Percentiles rank a stretch among this genome's conserved stretches.
Conservation (phyloP, 2,797 vertebrate species). For the Chloroceryle amazona region DNA sequence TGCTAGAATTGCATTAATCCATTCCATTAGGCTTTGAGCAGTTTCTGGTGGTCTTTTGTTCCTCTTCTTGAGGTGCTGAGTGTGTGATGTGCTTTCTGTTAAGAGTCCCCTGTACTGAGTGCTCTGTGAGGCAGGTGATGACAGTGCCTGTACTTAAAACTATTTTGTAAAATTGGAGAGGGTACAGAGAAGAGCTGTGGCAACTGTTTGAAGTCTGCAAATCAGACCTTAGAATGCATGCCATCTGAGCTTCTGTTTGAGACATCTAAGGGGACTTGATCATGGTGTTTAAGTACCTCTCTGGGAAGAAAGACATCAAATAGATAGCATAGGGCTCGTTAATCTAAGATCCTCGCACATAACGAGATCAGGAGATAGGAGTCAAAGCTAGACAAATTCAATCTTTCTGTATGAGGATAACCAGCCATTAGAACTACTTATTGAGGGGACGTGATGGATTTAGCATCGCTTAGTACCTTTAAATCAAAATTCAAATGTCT, state of each 20-base stretch:
- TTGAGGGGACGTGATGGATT: background rate
- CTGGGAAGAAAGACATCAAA: conserved; percentile 9
- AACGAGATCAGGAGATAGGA: conserved; percentile 25
- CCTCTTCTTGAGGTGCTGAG: background rate
- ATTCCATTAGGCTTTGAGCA: background rate
- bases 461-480: background rate
- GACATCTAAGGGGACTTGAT: background rate
- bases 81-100: background rate
- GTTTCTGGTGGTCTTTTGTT: background rate
- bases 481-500: conserved; percentile 15
- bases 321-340: background rate
- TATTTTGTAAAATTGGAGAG: background rate
- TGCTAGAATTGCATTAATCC: background rate
- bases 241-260: background rate
- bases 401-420: background rate
- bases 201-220: background rate
- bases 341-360: background rate
- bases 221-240: background rate
- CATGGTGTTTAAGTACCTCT: background rate
- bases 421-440: background rate
- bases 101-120: background rate
- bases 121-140: background rate
- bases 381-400: conserved; percentile 24
- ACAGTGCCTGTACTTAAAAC: background rate
- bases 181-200: background rate